Evolutionary conservation across 2,888 invertebrate genomes (phyloP).

Genomic region (Pasiphila rectangulata): DNA sequence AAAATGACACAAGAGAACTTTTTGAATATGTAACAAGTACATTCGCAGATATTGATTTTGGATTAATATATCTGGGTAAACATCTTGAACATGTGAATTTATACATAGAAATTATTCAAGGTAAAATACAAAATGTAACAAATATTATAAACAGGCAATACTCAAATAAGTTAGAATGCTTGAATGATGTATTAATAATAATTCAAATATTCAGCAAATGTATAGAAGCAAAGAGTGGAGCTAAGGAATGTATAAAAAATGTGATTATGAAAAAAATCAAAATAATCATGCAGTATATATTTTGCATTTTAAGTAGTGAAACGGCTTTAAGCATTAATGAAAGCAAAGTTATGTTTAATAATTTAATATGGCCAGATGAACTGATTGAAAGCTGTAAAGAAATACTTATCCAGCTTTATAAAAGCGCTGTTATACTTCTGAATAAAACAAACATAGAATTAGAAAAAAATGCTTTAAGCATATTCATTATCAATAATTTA

Average conservation of each 20-base stretch:
- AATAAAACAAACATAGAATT: conserved; percentile 42
- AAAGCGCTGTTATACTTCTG: conserved; percentile 46
- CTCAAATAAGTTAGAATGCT: conserved; percentile 51
- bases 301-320: conserved; percentile 48
- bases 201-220: conserved; percentile 45
- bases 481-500: conserved; percentile 48
- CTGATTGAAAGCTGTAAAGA: conserved; percentile 33
- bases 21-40: conserved; percentile 40
- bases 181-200: conserved; percentile 52
- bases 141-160: conserved; percentile 54
- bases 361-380: conserved; percentile 31
- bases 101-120: conserved; percentile 43
- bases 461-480: conserved; percentile 49
- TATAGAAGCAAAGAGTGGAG: conserved; percentile 18
- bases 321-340: conserved; percentile 42
- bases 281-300: conserved; percentile 47
- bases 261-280: conserved; percentile 41
- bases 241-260: conserved; percentile 31
- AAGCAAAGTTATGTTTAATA: conserved; percentile 41
- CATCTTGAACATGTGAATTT: conserved; percentile 40
- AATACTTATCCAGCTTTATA: conserved; percentile 48
- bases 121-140: conserved; percentile 46
- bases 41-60: conserved; percentile 47
- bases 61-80: conserved; percentile 47
- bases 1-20: conserved; percentile 39